Evolutionary conservation across 2,113 vertebrate genomes (phyloP).

Genomic region (Hippocampus abdominalis): DNA sequence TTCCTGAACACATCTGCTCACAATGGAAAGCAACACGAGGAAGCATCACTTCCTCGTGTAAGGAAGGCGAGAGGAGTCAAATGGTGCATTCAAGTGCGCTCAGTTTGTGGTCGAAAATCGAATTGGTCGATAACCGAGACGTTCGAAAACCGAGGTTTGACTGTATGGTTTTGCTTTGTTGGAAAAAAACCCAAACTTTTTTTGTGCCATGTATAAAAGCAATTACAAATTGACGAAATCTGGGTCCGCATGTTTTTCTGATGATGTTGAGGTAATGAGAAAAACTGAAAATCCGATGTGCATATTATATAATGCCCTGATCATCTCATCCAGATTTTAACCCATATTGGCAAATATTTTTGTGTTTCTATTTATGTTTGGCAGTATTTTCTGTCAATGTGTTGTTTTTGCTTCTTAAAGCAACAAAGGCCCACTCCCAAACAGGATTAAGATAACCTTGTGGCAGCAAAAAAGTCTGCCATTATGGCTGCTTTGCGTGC

Average conservation of each 20-base stretch:
- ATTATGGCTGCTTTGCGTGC: conserved; percentile 48
- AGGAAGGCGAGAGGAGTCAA: no score
- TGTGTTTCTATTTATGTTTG: conserved; percentile 32
- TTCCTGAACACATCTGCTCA: no score
- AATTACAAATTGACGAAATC: neutral
- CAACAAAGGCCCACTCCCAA: conserved; percentile 25
- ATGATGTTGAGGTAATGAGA: neutral
- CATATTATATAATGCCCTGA: no score
- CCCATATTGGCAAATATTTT: conserved; percentile 66
- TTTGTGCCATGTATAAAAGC: neutral
- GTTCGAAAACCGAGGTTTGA: no score
- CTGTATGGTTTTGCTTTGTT: neutral
- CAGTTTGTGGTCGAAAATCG: no score
- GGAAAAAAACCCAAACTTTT: neutral
- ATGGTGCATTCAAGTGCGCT: no score
- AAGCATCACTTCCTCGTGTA: no score
- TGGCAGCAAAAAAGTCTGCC: conserved; percentile 51
- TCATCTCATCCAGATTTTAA: neutral
- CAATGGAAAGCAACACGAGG: no score
- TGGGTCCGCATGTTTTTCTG: neutral
- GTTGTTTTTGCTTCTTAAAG: conserved; percentile 27
- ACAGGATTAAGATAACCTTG: conserved; percentile 63
- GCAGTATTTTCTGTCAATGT: conserved; percentile 41
- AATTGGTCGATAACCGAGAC: no score
- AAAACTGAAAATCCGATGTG: neutral